These are phyloP conservation scores for Drosophila quinaria DNA, from an alignment of 2,888 invertebrate genomes.

Conservation along the genomic window DNA sequence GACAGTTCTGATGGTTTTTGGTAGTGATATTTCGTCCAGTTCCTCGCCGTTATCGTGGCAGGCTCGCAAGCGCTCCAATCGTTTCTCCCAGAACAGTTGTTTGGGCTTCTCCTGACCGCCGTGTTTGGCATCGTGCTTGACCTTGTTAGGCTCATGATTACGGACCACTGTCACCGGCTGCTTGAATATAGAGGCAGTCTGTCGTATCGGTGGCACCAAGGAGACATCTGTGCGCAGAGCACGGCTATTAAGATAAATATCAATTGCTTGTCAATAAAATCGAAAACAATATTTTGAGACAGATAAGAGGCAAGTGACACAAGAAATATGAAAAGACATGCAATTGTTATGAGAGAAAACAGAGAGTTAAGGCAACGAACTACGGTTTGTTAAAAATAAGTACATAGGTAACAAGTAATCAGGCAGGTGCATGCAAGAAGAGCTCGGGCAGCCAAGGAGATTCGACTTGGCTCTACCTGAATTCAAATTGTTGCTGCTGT, in stretches of 20 bases:
- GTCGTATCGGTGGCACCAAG: slow-evolving; percentile 96
- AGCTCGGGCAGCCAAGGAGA: slow-evolving; percentile 60
- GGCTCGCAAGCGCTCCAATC: slow-evolving; percentile 92
- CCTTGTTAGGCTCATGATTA: slow-evolving; percentile 94
- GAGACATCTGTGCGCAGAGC: slow-evolving; percentile 95
- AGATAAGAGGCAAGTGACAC: not conserved
- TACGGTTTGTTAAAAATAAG: slow-evolving; percentile 13
- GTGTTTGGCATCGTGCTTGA: slow-evolving; percentile 95
- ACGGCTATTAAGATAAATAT: slow-evolving; percentile 86
- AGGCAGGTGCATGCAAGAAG: slow-evolving; percentile 72
- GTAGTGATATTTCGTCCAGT: slow-evolving; percentile 93
- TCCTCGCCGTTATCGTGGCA: slow-evolving; percentile 94
- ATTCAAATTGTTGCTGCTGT: slow-evolving; percentile 83
- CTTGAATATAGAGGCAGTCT: slow-evolving; percentile 99
- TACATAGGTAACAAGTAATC: slow-evolving; percentile 10
- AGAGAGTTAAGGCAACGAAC: slow-evolving; percentile 6
- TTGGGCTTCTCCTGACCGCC: slow-evolving; percentile 97
- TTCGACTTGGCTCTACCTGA: slow-evolving; percentile 83
- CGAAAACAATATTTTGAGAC: not conserved
- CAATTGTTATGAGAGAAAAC: slow-evolving; percentile 11
- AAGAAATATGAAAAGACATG: slow-evolving; percentile 21
- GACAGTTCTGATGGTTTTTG: slow-evolving; percentile 92
- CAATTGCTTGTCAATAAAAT: not conserved
- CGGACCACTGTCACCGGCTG: slow-evolving; percentile 98
- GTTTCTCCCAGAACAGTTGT: slow-evolving; percentile 93